Evolutionary conservation across 2,797 vertebrate species (phyloP).

Genomic region (Erithacus rubecula): DNA sequence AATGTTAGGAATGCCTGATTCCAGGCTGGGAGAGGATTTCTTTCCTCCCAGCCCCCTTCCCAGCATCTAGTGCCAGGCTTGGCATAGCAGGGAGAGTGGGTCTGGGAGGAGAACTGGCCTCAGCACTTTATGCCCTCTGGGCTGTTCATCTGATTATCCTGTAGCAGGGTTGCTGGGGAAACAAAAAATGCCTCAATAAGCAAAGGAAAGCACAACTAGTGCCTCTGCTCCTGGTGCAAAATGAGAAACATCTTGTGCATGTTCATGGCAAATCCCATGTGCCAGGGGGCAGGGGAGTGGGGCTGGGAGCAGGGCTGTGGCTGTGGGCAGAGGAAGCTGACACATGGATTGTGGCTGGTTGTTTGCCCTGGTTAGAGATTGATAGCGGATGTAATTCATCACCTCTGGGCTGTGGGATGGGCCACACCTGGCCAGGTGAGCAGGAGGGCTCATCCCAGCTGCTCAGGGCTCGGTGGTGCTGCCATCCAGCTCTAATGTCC

Average conservation of each 20-base stretch:
- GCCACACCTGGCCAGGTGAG: background rate
- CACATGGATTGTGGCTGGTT: background rate
- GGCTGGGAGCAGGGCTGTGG: background rate
- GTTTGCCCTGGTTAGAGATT: background rate
- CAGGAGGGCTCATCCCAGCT: background rate
- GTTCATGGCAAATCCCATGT: background rate
- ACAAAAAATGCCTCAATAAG: background rate
- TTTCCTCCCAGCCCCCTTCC: background rate
- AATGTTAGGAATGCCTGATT: background rate
- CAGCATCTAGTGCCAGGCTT: background rate
- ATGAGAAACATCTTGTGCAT: background rate
- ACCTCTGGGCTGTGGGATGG: background rate
- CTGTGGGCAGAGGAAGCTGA: slow-evolving; percentile 10
- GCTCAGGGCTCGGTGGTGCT: background rate
- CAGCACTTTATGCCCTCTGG: background rate
- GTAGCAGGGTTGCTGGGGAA: background rate
- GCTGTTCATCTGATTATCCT: background rate
- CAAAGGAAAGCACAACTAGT: background rate
- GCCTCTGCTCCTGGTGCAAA: background rate
- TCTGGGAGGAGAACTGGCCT: background rate
- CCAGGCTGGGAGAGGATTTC: background rate
- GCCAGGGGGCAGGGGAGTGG: background rate
- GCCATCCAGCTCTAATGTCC: background rate
- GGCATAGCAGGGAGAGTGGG: background rate
- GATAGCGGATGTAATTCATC: background rate